These are phyloP conservation scores for Epizoanthus rinbou DNA, from an alignment of 92 coral and sea anemone genomes.

Conservation along the genomic window DNA sequence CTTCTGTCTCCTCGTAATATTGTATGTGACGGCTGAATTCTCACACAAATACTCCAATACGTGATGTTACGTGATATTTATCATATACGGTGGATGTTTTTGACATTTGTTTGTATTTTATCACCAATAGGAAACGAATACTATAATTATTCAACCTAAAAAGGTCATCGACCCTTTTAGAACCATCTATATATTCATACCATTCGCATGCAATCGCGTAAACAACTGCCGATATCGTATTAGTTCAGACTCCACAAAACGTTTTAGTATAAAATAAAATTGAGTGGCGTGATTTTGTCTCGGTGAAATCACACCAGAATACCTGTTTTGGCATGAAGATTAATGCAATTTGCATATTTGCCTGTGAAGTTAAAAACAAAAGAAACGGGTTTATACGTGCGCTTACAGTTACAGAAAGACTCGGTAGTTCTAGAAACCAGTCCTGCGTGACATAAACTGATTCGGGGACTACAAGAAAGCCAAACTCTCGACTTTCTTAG, in stretches of 20 bases:
- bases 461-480: too few relatives aligned
- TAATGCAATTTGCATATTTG: not conserved
- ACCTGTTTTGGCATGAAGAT: not conserved
- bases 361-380: not conserved
- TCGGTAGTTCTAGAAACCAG: too few relatives aligned
- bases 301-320: not conserved
- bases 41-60: not conserved
- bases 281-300: slow-evolving; percentile 4
- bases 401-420: too few relatives aligned
- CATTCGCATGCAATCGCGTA: not conserved
- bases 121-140: slow-evolving; percentile 30
- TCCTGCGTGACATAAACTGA: too few relatives aligned
- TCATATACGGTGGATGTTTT: slow-evolving; percentile 1
- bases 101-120: slow-evolving; percentile 30
- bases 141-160: not conserved
- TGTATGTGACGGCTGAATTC: not conserved
- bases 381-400: not conserved
- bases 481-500: too few relatives aligned
- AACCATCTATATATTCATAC: not conserved
- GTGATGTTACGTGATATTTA: slow-evolving; percentile 36
- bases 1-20: slow-evolving; percentile 5
- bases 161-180: slow-evolving; percentile 37
- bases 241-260: too few relatives aligned
- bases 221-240: too few relatives aligned
- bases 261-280: not conserved